A percentile compares a stretch with the other conserved stretches of the same genome.
These are phyloP conservation scores for Poeciliopsis turneri DNA, from an alignment of 2,797 vertebrate genomes.

Conservation along the genomic window DNA sequence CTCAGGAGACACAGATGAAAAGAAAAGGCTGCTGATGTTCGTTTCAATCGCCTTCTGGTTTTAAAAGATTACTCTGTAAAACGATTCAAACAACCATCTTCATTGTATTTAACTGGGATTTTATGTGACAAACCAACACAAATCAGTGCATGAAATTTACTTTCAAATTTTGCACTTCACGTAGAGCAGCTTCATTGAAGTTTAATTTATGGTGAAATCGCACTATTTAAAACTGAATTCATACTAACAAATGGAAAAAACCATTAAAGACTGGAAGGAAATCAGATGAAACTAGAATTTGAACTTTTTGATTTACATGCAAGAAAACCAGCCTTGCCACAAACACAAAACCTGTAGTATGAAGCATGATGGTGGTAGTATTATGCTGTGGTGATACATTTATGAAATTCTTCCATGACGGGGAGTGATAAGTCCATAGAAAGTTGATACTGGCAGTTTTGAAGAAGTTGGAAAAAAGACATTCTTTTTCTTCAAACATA, in stretches of 20 bases:
- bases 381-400: not conserved
- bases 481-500: slow-evolving; percentile 39
- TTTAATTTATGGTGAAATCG: not conserved
- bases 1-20: not conserved
- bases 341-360: not conserved
- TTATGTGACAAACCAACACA: not conserved
- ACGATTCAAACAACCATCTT: not conserved
- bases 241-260: not conserved
- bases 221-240: not conserved
- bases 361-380: not conserved
- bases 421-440: slow-evolving; percentile 16
- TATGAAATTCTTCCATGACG: not conserved
- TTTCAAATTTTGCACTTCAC: not conserved
- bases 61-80: slow-evolving; percentile 28
- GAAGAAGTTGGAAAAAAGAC: slow-evolving; percentile 49
- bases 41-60: slow-evolving; percentile 53
- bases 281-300: not conserved
- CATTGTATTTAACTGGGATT: not conserved
- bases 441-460: slow-evolving; percentile 44
- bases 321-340: not conserved
- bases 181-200: not conserved
- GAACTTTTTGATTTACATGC: not conserved
- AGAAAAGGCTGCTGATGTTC: slow-evolving; percentile 41
- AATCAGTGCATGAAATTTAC: not conserved
- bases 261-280: not conserved